Percentiles rank a stretch among this genome's conserved stretches.
These are phyloP conservation scores for Drosophila nebulosa DNA, from an alignment of 1,140 invertebrate genomes.

Conservation along the genomic window DNA sequence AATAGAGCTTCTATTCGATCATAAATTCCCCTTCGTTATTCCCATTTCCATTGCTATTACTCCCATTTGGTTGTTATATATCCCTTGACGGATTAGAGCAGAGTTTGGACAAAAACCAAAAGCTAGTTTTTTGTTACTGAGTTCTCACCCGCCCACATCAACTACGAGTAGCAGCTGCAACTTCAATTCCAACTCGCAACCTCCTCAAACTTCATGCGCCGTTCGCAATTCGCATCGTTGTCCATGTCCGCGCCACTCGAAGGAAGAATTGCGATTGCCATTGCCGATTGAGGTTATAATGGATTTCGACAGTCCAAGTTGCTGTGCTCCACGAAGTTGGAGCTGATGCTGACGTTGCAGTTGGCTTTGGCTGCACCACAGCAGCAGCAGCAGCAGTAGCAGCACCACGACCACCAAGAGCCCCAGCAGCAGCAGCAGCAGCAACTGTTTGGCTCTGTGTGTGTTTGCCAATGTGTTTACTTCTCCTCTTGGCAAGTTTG, in stretches of 20 bases:
- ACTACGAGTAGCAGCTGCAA: not conserved
- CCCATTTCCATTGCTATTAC: not conserved
- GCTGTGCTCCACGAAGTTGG: constrained; percentile 32
- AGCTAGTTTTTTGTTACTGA: not conserved
- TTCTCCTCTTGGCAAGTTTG: constrained; percentile 33
- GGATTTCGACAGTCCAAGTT: constrained; percentile 77
- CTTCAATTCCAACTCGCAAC: not conserved
- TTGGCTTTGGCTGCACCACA: constrained; percentile 37
- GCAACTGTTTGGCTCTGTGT: not conserved
- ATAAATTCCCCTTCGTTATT: not conserved
- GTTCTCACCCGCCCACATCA: not conserved
- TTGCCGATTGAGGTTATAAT: constrained; percentile 78
- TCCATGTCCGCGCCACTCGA: constrained; percentile 67
- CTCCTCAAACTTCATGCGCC: not conserved
- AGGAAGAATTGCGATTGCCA: constrained; percentile 79
- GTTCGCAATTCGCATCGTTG: constrained; percentile 18
- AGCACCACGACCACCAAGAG: too few relatives aligned
- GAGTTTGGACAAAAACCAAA: not conserved
- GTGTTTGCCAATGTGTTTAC: not conserved
- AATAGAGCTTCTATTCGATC: not conserved
- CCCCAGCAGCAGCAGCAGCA: constrained; percentile 33
- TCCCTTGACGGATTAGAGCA: not conserved
- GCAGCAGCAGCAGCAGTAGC: constrained; percentile 23
- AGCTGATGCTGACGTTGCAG: constrained; percentile 15
- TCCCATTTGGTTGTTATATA: not conserved